Base-by-base conservation (phyloP, 2,113 vertebrate species). In the Calypte anna region DNA sequence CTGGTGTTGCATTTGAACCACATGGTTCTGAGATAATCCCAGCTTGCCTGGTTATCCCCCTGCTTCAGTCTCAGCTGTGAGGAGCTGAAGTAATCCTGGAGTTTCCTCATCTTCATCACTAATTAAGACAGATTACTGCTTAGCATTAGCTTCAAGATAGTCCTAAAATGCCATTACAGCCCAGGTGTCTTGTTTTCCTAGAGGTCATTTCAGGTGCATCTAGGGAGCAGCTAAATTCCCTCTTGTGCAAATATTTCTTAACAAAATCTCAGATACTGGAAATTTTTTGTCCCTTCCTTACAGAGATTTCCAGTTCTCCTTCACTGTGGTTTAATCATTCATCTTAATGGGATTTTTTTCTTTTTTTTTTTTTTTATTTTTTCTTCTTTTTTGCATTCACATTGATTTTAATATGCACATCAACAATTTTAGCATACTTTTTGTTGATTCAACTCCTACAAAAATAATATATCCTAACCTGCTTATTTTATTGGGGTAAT, bases 401-500 rank as follows among this genome's bases (percentile, higher is more conserved):
- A 55, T 53, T 14, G 36, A 68, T 90, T 94, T 91, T 91, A 86
- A 78, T 88, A 40, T 68, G 24, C 19, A 14, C 68, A 66, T 78
- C 82, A 86, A 74, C 68, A 81, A 83, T 38, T 95, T 88, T 33
- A 46, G 74, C 46, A 63, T 16, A 25, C n/a, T 91, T 90, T 59
- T 33, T 33, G 33, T 33, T 81, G 79, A 80, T 82, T 93, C 70
- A 81, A 20, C 50, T 66, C 40, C 44, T 86, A 24, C 78, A 82
- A 80, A 80, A 51, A 1, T 51, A 84, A 75, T 80, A 87, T 67
- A 59, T 91, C 81, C 44, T 91, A 93, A 91, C 54, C 53, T 63
- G 40, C 64, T 90, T 74, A 55, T 90, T 95, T 94, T 93, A 95
- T 91, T 95, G 76, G 13, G 86, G 58, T 21, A 30, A 81, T 95